Conservation (phyloP, 1,140 invertebrate genomes). For the Drosophila pruinosa region DNA sequence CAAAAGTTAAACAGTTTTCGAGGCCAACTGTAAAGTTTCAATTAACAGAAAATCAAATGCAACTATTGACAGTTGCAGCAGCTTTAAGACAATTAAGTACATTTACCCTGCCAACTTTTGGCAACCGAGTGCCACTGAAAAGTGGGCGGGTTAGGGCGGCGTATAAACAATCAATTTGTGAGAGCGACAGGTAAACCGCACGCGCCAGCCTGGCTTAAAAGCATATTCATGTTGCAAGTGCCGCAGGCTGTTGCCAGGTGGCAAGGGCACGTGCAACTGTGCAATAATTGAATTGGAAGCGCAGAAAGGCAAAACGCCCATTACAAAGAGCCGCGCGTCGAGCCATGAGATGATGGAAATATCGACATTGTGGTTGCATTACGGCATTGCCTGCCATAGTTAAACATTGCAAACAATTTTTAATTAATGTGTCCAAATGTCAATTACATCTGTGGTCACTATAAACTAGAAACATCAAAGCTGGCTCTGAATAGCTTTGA, state of each 20-base stretch:
- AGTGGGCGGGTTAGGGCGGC: neutral
- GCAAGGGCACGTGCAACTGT: constrained; percentile 34
- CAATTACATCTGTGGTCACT: constrained; percentile 32
- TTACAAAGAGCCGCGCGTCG: neutral
- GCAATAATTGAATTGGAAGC: constrained; percentile 56
- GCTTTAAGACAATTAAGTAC: neutral
- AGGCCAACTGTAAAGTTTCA: neutral
- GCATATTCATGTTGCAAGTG: constrained; percentile 59
- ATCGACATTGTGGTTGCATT: constrained; percentile 29
- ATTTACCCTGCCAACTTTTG: neutral
- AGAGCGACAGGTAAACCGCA: constrained; percentile 15
- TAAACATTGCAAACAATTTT: constrained; percentile 36
- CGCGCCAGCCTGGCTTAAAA: constrained; percentile 46
- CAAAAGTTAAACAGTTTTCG: too few species aligned
- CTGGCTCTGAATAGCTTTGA: neutral
- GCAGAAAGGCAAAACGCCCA: neutral
- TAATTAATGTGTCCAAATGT: constrained; percentile 48
- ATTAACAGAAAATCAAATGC: constrained; percentile 9
- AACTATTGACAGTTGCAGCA: neutral
- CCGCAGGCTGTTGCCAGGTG: constrained; percentile 9
- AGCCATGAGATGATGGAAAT: constrained; percentile 11
- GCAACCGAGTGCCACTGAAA: neutral
- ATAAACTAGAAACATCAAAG: neutral
- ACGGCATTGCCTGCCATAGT: constrained; percentile 41
- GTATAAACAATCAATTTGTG: constrained; percentile 4